phyloP scores from a whole-genome alignment of 2,797 vertebrate genomes.

The Enteromius viviparus region DNA sequence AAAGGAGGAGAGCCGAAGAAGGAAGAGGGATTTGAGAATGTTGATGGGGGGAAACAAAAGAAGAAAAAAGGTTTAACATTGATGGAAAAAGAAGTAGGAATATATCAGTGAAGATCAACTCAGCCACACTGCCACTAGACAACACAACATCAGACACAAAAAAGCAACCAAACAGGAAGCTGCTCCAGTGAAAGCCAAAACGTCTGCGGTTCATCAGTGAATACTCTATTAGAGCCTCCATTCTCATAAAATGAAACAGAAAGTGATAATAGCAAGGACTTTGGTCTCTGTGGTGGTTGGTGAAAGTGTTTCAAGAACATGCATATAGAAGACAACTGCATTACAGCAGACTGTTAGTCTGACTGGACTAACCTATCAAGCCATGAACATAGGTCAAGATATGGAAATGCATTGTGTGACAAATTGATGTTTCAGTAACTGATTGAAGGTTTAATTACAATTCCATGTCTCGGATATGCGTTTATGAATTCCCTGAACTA shows the following conservation, averaged over 20 bases:
- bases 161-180: constrained; percentile 73
- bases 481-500: constrained; percentile 14
- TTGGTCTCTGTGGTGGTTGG: constrained; percentile 23
- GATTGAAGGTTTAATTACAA: constrained; percentile 5
- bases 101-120: constrained; percentile 36
- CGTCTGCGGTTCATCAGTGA: constrained; percentile 24
- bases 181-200: constrained; percentile 48
- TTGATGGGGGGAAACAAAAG: neutral
- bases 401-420: neutral
- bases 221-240: constrained; percentile 16
- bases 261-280: neutral
- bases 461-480: neutral
- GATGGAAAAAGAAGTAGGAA: neutral
- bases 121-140: constrained; percentile 63
- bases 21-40: neutral
- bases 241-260: constrained; percentile 6
- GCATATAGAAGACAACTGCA: constrained; percentile 36
- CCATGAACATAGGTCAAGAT: neutral
- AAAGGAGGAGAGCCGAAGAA: neutral
- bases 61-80: neutral
- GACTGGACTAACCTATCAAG: neutral
- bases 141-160: constrained; percentile 72
- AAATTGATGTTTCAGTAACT: constrained; percentile 17
- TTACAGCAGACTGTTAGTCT: no score
- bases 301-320: constrained; percentile 49